Conservation (phyloP, 2,888 invertebrate species). For the Pherbina coryleti region DNA sequence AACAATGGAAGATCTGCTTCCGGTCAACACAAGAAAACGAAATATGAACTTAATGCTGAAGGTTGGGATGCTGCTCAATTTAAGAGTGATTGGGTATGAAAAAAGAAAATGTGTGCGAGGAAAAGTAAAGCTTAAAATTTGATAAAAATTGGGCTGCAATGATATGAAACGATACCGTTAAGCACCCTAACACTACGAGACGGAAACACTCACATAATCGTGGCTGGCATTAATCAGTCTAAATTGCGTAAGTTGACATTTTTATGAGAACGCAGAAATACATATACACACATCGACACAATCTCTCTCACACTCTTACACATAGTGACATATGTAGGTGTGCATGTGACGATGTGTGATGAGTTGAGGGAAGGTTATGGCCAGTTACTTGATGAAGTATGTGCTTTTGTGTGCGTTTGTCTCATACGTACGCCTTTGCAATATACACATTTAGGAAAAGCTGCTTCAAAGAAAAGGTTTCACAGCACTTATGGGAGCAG, state of each 20-base stretch:
- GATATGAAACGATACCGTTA: background rate
- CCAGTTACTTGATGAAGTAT: too few species aligned
- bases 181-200: background rate
- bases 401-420: too few species aligned
- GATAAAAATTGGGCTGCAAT: too few species aligned
- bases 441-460: too few species aligned
- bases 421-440: too few species aligned
- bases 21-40: slow-evolving; percentile 9
- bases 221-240: slow-evolving; percentile 14
- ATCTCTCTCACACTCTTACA: too few species aligned
- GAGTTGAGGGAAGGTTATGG: too few species aligned
- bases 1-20: slow-evolving; percentile 35
- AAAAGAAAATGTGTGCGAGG: background rate
- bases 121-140: background rate
- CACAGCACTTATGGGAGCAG: background rate
- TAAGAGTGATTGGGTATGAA: background rate
- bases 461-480: too few species aligned
- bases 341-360: too few species aligned
- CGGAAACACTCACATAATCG: background rate
- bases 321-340: too few species aligned
- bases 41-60: slow-evolving; percentile 29
- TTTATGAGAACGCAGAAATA: background rate
- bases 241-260: slow-evolving; percentile 23
- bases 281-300: too few species aligned
- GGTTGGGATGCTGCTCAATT: background rate